These are phyloP conservation scores for Alcedo atthis DNA, from an alignment of 2,797 vertebrate species.

Conservation along the genomic window DNA sequence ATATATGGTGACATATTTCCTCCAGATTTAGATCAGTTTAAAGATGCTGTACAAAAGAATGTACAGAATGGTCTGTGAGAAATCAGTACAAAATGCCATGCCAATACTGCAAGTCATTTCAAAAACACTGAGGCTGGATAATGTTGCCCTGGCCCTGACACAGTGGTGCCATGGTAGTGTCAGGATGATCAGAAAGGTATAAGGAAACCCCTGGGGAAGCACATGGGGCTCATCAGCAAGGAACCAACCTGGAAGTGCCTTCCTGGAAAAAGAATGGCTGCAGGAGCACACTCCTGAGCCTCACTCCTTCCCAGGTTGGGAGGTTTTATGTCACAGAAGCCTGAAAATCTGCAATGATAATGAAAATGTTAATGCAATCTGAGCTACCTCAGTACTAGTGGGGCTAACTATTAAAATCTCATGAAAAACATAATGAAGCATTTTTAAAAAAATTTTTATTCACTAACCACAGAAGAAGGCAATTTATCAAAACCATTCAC, in stretches of 20 bases:
- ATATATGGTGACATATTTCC: neutral
- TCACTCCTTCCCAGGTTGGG: neutral
- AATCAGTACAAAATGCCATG: neutral
- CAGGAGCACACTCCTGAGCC: neutral
- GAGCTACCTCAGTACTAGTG: neutral
- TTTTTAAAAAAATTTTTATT: conserved; percentile 1
- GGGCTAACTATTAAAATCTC: conserved; percentile 54
- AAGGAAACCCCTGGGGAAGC: neutral
- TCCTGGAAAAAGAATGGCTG: neutral
- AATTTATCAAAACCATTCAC: conserved; percentile 63
- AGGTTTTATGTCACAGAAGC: neutral
- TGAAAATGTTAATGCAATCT: conserved; percentile 24
- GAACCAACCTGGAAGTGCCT: neutral
- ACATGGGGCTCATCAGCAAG: neutral
- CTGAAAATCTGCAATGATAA: conserved; percentile 21
- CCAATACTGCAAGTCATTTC: neutral
- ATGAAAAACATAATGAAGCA: conserved; percentile 60
- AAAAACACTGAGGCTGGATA: neutral
- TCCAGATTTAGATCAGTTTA: neutral
- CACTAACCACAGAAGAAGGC: conserved; percentile 15
- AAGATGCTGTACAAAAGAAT: neutral
- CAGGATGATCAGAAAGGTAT: neutral
- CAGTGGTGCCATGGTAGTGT: accelerated
- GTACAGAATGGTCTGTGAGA: neutral
- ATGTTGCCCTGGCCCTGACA: neutral